Base-by-base conservation (phyloP, 2,888 invertebrate species). In the Sialis lutaria region DNA sequence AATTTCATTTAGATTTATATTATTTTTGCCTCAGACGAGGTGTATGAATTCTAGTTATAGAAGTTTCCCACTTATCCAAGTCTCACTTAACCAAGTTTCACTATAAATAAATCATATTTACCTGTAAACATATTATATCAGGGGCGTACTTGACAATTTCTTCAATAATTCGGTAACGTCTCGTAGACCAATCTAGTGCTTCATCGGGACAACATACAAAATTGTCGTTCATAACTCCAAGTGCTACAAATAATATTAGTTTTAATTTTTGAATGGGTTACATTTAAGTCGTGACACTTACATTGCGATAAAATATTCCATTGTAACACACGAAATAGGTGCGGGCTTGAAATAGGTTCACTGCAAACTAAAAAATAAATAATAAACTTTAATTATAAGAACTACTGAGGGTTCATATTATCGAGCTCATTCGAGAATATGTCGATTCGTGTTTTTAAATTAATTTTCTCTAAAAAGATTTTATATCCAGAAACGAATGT, bases 301-400 rank as follows among this genome's bases (percentile, higher is more conserved):
- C 81, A 74, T 71, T 82, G 81, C 10, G 81, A 77, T 42, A 82
- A 63, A 52, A 80, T 69, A 59, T 82, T 82, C 82, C 82, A 82
- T 56, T 81, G 80, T 51, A 82, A 65, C 44, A 82, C 63, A 55
- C 79, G 65, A 50, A 80, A 64, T 45, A 65, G 64, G 51, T 67
- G 53, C 47, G 67, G 67, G 56, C 63, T 65, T 50, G 65, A 60
- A 40, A 64, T 59, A 40, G 68, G 67, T 48, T 68, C 65, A 55
- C 68, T 70, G 57, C 69, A 69, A 48, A 64, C 71, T 71, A 55
- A 42, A 60, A 60, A 52, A 22, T 22, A 22, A 22, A 22, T 22
- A 22, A 22, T 4, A 22, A 22, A 22, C 22, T 22, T 22, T 22
- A 22, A 22, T 22, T 22, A 22, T 22, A 2, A 22, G 4, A 22